Conservation (phyloP, 1,140 invertebrate genomes). For the Metopolophium dirhodum region DNA sequence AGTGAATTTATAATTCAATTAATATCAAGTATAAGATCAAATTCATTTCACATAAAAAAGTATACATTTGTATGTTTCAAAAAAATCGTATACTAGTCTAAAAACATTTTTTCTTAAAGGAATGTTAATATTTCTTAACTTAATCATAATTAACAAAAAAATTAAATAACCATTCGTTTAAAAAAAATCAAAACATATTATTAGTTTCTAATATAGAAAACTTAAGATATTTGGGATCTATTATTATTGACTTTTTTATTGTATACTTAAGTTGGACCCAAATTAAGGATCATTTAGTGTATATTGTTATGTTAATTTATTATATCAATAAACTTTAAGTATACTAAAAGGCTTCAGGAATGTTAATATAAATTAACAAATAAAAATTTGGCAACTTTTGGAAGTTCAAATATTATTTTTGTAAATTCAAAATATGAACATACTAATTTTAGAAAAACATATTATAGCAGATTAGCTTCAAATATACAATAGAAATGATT, state of each 20-base stretch:
- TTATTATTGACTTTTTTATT: background rate
- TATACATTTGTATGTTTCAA: background rate
- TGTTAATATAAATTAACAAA: conserved; percentile 34
- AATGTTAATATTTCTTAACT: conserved; percentile 20
- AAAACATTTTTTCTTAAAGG: background rate
- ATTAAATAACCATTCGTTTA: background rate
- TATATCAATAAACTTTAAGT: background rate
- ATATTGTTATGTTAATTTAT: background rate
- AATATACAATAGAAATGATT: background rate
- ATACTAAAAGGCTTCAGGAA: background rate
- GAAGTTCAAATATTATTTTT: background rate
- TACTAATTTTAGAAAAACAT: background rate
- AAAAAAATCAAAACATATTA: background rate
- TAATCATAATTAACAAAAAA: background rate
- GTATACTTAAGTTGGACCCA: background rate
- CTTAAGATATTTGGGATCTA: background rate
- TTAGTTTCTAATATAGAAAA: background rate
- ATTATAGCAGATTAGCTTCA: background rate
- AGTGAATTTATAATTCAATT: background rate
- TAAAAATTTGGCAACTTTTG: conserved; percentile 10
- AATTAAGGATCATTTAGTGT: background rate
- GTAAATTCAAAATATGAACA: background rate
- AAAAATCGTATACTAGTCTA: background rate
- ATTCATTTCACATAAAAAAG: background rate
- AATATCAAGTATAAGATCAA: conserved; percentile 2